Percentiles rank a stretch among this genome's conserved stretches.
These are phyloP conservation scores for Acipenser oxyrinchus DNA, from an alignment of 2,797 vertebrate species.

Conservation along the genomic window DNA sequence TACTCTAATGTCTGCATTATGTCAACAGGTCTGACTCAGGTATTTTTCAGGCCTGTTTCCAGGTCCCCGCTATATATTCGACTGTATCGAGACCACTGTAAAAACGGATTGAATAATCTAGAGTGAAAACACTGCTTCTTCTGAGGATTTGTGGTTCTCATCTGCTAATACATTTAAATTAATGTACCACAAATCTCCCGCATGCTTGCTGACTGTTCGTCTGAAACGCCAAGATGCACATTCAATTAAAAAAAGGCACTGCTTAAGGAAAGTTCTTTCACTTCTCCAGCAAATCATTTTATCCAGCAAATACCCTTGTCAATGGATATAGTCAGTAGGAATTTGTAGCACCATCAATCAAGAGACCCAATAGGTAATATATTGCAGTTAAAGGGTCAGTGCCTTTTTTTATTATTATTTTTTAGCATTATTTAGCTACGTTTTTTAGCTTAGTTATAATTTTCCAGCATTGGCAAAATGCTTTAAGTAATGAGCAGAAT, in stretches of 20 bases:
- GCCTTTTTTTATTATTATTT: constrained; percentile 37
- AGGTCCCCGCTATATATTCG: background rate
- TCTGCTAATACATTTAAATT: constrained; percentile 41
- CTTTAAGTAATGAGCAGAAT: constrained; percentile 15
- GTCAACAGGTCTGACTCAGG: background rate
- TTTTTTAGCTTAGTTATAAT: constrained; percentile 41
- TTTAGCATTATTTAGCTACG: constrained; percentile 25
- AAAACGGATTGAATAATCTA: constrained; percentile 37
- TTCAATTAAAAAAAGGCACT: constrained; percentile 56
- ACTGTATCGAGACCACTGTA: constrained; percentile 15
- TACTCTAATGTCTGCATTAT: background rate
- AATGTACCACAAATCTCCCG: constrained; percentile 53
- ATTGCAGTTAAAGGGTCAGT: constrained; percentile 44
- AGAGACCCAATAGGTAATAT: constrained; percentile 38
- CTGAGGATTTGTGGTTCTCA: constrained; percentile 42
- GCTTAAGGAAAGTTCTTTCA: constrained; percentile 42
- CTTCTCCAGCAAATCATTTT: constrained; percentile 36
- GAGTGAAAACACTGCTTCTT: constrained; percentile 26
- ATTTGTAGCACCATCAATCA: constrained; percentile 45
- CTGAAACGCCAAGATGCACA: constrained; percentile 42
- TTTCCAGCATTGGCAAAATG: constrained; percentile 30
- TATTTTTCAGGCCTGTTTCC: background rate
- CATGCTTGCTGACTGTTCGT: constrained; percentile 61
- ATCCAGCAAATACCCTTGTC: constrained; percentile 46
- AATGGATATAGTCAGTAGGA: constrained; percentile 48